Evolutionary conservation across 2,113 vertebrate species (phyloP).

Genomic region (Cynocephalus volans): DNA sequence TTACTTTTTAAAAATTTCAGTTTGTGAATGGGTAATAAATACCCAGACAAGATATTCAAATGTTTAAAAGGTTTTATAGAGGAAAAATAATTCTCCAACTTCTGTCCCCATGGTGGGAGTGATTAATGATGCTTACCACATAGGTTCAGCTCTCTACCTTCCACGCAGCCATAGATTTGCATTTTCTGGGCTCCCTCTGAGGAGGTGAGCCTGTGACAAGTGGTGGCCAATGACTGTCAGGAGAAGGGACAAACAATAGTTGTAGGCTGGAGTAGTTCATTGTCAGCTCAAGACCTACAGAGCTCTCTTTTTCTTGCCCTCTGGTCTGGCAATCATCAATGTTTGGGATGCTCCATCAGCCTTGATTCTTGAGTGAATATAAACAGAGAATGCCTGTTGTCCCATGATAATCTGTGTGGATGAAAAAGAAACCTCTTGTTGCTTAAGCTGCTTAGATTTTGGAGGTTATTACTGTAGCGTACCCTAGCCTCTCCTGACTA

Average conservation of each 20-base stretch:
- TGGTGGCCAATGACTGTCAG: not conserved
- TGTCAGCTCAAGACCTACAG: not conserved
- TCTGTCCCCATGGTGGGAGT: not conserved
- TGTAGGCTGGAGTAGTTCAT: not conserved
- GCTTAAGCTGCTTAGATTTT: not conserved
- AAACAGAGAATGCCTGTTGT: not conserved
- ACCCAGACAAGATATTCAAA: not conserved
- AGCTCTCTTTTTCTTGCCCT: not conserved
- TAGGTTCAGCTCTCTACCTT: not conserved
- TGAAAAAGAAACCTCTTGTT: not conserved
- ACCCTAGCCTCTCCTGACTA: not conserved
- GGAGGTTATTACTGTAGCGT: not conserved
- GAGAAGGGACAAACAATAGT: accelerated
- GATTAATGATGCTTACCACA: too few relatives aligned
- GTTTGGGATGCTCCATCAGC: accelerated
- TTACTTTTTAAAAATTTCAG: not conserved
- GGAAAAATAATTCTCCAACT: not conserved
- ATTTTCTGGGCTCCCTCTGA: not conserved
- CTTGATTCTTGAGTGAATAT: accelerated
- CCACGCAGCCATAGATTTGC: accelerated
- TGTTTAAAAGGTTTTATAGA: too few relatives aligned
- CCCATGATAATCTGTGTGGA: accelerated
- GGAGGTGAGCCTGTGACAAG: not conserved
- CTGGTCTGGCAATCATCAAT: accelerated
- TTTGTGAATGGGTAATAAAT: too few relatives aligned